phyloP scores from a whole-genome alignment of 2,113 vertebrate species.

The Barbus barbus region DNA sequence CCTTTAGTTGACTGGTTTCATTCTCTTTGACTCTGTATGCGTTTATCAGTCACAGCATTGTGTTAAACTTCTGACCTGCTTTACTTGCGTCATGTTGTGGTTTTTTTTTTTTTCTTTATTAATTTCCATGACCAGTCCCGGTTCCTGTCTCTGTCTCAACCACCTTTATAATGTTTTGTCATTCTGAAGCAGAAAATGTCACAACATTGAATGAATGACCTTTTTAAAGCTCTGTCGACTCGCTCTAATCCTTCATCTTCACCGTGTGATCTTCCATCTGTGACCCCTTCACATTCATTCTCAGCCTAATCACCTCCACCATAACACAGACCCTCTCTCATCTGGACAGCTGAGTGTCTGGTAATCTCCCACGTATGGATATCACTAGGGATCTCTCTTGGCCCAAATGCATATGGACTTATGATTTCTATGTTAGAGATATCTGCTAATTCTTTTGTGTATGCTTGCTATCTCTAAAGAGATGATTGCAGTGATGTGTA shows the following conservation, averaged over 20 bases:
- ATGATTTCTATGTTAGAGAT: neutral
- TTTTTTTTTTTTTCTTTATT: neutral
- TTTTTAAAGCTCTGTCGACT: slow-evolving; percentile 41
- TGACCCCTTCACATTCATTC: slow-evolving; percentile 48
- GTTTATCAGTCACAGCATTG: neutral
- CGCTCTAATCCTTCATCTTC: slow-evolving; percentile 38
- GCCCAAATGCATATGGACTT: neutral
- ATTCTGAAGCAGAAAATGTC: slow-evolving; percentile 13
- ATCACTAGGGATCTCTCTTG: neutral
- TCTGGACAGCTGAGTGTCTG: neutral
- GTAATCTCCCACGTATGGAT: slow-evolving; percentile 10
- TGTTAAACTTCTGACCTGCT: slow-evolving; percentile 6
- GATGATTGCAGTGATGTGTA: neutral
- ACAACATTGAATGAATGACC: slow-evolving; percentile 44
- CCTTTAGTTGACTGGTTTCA: neutral
- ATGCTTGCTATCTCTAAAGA: neutral
- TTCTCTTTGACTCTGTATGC: neutral
- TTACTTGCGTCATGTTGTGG: neutral
- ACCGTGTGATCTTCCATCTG: slow-evolving; percentile 31
- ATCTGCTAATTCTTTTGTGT: neutral
- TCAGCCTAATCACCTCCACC: slow-evolving; percentile 23
- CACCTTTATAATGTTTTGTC: slow-evolving; percentile 29
- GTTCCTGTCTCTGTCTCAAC: neutral
- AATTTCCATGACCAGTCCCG: neutral
- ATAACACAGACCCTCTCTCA: slow-evolving; percentile 15